Base-by-base conservation (phyloP, 2,113 vertebrate genomes). In the Chaetodon auriga region DNA sequence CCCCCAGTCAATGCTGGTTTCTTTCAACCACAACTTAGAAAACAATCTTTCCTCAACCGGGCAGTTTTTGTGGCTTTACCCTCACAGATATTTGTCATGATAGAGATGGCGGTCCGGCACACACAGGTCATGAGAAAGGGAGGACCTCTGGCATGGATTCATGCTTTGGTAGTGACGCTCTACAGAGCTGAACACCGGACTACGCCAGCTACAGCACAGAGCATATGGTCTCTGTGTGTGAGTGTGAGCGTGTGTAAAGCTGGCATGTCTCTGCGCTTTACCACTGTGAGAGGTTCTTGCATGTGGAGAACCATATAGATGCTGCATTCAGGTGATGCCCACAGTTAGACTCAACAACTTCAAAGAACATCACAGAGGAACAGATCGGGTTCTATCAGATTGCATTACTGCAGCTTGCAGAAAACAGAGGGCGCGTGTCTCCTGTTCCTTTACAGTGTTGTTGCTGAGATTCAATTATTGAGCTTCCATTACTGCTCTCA, bases 181-280 rank as follows among this genome's bases (percentile, higher is more conserved):
- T 55, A 63, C 75, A 73, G 79, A 82, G 36, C 74, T 77, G 87
- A 81, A 88, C 25, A 23, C 62, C 19, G 51, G 60, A 82, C 78
- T 75, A 4, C 57, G 79, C 51, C 11, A 23, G 64, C 68, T 60
- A 25, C 65, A 79, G 70, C 83, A 57, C 35, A 62, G 69, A 82
- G 82, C 91, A 92, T 93, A 92, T 91, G 92, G 88, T 81, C 73
- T 30, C 25, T 57, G 74, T 88, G 82, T 82, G 73, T 54, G 69
- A 46, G 80, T 68, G 73, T 45, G 57, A 36, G 78, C 57, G 41
- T 72, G 72, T 78, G 75, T 62, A 61, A 43, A 79, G 30, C 51
- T 72, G 78, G 80, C 90, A 71, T 36, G 76, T 53, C 11, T 49
- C 46, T 48, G 68, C 68, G 78, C 76, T 66, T 21, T 46, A 69